Base-by-base conservation (phyloP, 2,797 vertebrate species). In the Hephaestus fuliginosus region DNA sequence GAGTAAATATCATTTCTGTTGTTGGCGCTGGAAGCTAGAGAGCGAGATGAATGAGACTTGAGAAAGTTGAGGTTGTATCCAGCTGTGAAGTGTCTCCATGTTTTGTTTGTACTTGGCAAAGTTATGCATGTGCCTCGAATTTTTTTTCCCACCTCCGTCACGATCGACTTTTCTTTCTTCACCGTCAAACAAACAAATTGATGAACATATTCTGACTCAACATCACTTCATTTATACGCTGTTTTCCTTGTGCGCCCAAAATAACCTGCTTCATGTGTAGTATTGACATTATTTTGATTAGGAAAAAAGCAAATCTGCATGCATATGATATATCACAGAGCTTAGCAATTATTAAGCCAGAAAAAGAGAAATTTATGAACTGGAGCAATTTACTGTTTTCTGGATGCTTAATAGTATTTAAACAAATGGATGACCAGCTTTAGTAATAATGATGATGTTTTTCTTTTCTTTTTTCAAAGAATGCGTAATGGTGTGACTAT, bases 1-100 rank as follows among this genome's bases (percentile, higher is more conserved):
- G 79, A 71, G 79, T 76, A 82, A 82, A 84, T 62, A 70, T n/a
- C n/a, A 68, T 43, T 66, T 33, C 56, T 64, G 49, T 44, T 66
- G 67, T 22, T 43, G n/a, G 22, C 20, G 48, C n/a, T 33, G 57
- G 3, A 69, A 81, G 66, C 39, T 18, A 43, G 6, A 78, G 74
- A 75, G 61, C 30, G 28, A 67, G 76, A 89, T 79, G 69, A 87
- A 83, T 63, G 70, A 80, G 51, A 5, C 28, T 46, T 20, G 30
- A 43, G 51, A 70, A 33, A 69, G 70, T 62, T 30, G 6, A 61
- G 63, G 30, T 13, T 44, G 58, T 69, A 68, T 76, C 86, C 79
- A 72, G 80, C 87, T 80, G 80, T 30, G 79, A 7, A 20, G 53
- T 10, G 22, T 74, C 63, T 86, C 70, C 65, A 69, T 13, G 70